Evolutionary conservation across 1,140 invertebrate genomes (phyloP), one percentile per base, ranked within the genome.

Genomic region (Lucilia sericata): DNA sequence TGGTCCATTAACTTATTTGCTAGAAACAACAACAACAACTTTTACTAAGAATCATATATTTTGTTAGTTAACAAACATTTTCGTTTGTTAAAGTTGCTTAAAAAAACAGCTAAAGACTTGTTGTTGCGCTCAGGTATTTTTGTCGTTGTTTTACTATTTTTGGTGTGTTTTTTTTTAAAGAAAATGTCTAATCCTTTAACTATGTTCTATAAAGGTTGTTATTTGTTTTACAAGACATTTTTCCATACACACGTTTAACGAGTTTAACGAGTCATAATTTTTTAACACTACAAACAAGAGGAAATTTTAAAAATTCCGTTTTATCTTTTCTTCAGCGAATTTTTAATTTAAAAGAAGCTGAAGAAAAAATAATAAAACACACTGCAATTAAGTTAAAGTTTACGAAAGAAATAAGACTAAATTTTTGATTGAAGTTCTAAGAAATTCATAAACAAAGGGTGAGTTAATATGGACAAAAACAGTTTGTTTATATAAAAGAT

Each of bases 1-100:
- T 70, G 65, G 65, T 70, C 65, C 65, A 70, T 70, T 70, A 70
- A 70, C 17, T 70, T 70, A 70, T 70, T 70, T 70, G 5, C 0
- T 25, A 70, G 2, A 13, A 60, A 42, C 51, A 55, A 55, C 51
- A 60, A 42, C 25, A 30, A 30, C 51, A 55, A 55, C 51, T 7
- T 2, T 55, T n/a, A 10, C 51, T n/a, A 55, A 55, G 51, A 12
- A 55, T 70, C 65, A 70, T 21, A 70, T 70, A 70, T 70, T 70
- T 70, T 21, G 65, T 70, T 70, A 70, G 65, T 70, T 25, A 70
- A 70, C 55, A n/a, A 70, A 70, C 25, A 70, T 70, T 55, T 55
- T 21, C 65, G 19, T n/a, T 70, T 70, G 19, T 25, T 70, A 70
- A 70, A 70, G 7, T 10, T 70, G 21, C 19, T 2, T 3, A 21